phyloP scores from a whole-genome alignment of 2,797 vertebrate species.

The Anniella stebbinsi region DNA sequence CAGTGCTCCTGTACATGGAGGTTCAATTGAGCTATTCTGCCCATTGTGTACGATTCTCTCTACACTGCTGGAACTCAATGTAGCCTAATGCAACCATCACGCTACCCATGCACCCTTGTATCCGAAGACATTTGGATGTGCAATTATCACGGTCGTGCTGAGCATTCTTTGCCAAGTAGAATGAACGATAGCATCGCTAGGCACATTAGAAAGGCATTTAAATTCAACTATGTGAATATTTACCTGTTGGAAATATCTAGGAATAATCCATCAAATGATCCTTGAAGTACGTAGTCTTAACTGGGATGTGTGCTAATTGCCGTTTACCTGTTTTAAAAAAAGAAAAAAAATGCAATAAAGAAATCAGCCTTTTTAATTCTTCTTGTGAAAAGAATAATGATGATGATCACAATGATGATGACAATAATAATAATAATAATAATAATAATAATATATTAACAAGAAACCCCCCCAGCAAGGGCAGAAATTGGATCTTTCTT shows the following conservation, averaged over 20 bases:
- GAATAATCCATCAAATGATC: conserved; percentile 83
- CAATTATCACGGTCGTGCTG: background rate
- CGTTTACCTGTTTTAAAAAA: conserved; percentile 82
- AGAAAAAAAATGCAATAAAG: conserved; percentile 44
- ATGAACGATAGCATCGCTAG: background rate
- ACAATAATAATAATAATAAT: too few species aligned
- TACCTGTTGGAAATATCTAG: conserved; percentile 78
- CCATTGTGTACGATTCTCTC: background rate
- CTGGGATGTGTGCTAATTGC: conserved; percentile 70
- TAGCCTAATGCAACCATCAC: too few species aligned
- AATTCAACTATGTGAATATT: conserved; percentile 57
- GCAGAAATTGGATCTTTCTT: background rate
- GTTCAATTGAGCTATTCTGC: background rate
- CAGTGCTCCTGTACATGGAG: background rate
- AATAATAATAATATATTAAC: background rate
- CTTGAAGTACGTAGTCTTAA: conserved; percentile 72
- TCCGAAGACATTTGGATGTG: background rate
- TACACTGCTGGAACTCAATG: background rate
- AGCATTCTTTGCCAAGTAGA: background rate
- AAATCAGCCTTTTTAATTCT: conserved; percentile 11
- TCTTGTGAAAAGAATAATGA: background rate
- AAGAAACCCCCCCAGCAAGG: background rate
- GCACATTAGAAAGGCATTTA: background rate
- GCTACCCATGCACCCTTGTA: too few species aligned
- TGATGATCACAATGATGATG: too few species aligned